Conservation (phyloP, 2,113 vertebrate genomes). For the Dipodomys merriami region DNA sequence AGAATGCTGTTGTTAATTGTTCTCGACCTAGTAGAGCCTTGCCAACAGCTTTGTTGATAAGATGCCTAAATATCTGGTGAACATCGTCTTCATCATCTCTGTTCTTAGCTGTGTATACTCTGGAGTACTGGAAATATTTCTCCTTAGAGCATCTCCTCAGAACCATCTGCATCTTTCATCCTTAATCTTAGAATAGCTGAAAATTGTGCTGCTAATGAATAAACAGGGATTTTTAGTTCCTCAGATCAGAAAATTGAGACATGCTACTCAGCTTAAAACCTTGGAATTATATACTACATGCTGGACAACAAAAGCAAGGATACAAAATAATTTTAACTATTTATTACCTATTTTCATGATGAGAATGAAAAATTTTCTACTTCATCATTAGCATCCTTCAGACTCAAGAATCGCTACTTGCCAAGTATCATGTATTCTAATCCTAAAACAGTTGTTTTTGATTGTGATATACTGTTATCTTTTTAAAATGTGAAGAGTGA, state of each 20-base stretch:
- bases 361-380: background rate
- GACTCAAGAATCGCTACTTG: conserved; percentile 1
- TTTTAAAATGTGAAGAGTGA: conserved; percentile 23
- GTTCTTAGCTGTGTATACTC: background rate
- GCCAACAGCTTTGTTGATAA: background rate
- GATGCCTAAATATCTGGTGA: background rate
- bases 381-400: background rate
- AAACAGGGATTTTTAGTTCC: background rate
- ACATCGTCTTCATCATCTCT: background rate
- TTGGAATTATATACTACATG: background rate
- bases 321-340: conserved; percentile 11
- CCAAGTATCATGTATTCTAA: background rate
- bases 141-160: background rate
- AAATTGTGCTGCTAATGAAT: background rate
- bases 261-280: background rate
- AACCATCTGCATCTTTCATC: background rate
- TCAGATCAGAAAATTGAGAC: background rate
- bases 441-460: background rate
- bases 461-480: background rate
- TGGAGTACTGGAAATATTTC: background rate
- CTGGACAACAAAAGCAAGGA: background rate
- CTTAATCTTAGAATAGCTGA: background rate
- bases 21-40: background rate
- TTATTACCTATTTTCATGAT: background rate
- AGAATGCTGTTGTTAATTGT: background rate